phyloP scores from a whole-genome alignment of 2,113 vertebrate genomes.

The Carassius carassius region DNA sequence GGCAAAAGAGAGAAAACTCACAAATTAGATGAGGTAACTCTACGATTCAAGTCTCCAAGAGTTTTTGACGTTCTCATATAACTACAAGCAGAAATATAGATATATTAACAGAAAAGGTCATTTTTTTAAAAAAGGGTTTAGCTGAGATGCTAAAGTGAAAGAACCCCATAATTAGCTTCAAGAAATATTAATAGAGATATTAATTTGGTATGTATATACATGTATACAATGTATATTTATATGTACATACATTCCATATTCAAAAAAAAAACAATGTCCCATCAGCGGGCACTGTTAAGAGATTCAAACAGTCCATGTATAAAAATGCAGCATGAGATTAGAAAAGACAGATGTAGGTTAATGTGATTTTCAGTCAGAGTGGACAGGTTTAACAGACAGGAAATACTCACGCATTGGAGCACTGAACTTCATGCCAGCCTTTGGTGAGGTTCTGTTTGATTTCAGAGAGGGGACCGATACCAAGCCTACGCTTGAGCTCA shows the following conservation, averaged over 20 bases:
- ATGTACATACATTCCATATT: background rate
- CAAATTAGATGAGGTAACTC: conserved; percentile 83
- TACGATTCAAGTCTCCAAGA: conserved; percentile 87
- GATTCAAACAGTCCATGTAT: background rate
- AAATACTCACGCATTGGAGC: conserved; percentile 86
- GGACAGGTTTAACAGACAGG: background rate
- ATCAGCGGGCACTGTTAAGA: background rate
- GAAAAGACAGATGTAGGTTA: background rate
- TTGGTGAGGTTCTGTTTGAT: conserved; percentile 87
- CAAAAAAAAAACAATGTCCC: background rate
- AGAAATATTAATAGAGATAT: background rate
- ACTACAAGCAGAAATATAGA: conserved; percentile 77
- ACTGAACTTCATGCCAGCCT: conserved; percentile 93
- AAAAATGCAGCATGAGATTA: background rate
- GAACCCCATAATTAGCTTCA: conserved; percentile 1
- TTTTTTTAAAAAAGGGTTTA: background rate
- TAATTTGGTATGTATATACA: background rate
- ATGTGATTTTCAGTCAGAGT: background rate
- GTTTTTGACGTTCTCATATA: conserved; percentile 85
- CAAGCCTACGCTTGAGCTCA: conserved; percentile 89
- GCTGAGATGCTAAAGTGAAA: background rate
- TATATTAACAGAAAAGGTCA: background rate
- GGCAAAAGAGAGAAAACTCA: conserved; percentile 72
- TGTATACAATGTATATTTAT: background rate
- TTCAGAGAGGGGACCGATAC: conserved; percentile 82